phyloP scores from a whole-genome alignment of 2,888 invertebrate species.

The Crioceris asparagi region DNA sequence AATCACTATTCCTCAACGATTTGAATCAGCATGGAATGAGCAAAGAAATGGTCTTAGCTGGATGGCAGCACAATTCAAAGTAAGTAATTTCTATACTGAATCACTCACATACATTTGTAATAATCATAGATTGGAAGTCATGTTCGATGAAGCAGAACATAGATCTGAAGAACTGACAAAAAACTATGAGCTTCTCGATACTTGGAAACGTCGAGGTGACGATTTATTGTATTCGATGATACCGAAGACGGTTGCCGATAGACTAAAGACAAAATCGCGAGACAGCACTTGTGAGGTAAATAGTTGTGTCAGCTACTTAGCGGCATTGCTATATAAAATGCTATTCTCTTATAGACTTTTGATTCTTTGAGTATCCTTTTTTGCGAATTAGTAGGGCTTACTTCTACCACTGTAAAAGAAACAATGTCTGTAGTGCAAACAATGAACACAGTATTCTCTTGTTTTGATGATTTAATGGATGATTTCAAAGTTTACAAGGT shows the following conservation, averaged over 20 bases:
- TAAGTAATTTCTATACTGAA: slow-evolving; percentile 21
- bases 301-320: neutral
- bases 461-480: slow-evolving; percentile 72
- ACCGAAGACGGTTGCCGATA: slow-evolving; percentile 70
- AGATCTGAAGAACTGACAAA: slow-evolving; percentile 66
- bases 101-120: slow-evolving; percentile 18
- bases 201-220: slow-evolving; percentile 76
- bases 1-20: slow-evolving; percentile 68
- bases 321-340: neutral
- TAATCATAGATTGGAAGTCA: slow-evolving; percentile 55
- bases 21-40: slow-evolving; percentile 75
- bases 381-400: slow-evolving; percentile 53
- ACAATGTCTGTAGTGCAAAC: slow-evolving; percentile 69
- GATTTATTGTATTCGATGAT: slow-evolving; percentile 85
- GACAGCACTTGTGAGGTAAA: slow-evolving; percentile 65
- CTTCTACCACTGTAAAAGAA: slow-evolving; percentile 45
- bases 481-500: slow-evolving; percentile 79
- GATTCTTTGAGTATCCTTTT: slow-evolving; percentile 67
- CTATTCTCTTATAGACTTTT: slow-evolving; percentile 46
- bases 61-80: slow-evolving; percentile 73
- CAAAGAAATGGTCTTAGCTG: slow-evolving; percentile 68
- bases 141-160: slow-evolving; percentile 70
- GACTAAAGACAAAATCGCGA: slow-evolving; percentile 64
- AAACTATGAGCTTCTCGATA: slow-evolving; percentile 63
- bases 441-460: slow-evolving; percentile 74